These are phyloP conservation scores for Geotrupes spiniger DNA, from an alignment of 2,888 invertebrate species.

Conservation along the genomic window DNA sequence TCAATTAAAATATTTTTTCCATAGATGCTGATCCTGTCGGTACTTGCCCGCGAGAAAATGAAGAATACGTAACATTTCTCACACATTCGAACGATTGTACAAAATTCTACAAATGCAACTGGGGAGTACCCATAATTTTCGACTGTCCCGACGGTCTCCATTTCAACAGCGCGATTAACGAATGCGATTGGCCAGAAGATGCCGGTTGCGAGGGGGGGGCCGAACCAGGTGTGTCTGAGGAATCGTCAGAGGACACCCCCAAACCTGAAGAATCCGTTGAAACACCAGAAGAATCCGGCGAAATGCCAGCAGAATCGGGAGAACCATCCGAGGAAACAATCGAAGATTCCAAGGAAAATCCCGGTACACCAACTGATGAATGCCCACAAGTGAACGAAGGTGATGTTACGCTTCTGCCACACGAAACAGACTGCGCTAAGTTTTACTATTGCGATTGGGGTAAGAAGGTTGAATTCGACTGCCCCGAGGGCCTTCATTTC, in stretches of 20 bases:
- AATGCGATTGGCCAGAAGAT: slow-evolving; percentile 34
- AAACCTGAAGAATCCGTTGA: not conserved
- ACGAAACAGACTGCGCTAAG: slow-evolving; percentile 30
- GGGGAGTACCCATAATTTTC: slow-evolving; percentile 30
- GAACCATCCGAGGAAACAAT: no score
- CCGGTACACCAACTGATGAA: not conserved
- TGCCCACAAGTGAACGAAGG: not conserved
- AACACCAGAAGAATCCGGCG: not conserved
- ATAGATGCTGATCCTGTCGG: not conserved
- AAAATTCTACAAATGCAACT: slow-evolving; percentile 33
- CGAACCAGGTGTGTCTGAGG: slow-evolving; percentile 1
- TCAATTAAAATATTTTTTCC: no score
- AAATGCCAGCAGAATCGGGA: not conserved
- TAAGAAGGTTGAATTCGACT: slow-evolving; percentile 27
- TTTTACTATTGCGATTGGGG: slow-evolving; percentile 35
- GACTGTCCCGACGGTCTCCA: slow-evolving; percentile 33
- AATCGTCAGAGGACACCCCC: not conserved
- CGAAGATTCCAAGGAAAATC: not conserved
- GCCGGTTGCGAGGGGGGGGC: slow-evolving; percentile 22
- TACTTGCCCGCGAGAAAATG: slow-evolving; percentile 8
- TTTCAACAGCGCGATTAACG: slow-evolving; percentile 30
- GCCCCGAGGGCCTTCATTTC: slow-evolving; percentile 34
- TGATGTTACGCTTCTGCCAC: slow-evolving; percentile 25
- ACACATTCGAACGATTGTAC: slow-evolving; percentile 33
- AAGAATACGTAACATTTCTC: slow-evolving; percentile 19